These are phyloP conservation scores for Habropoda laboriosa DNA, from an alignment of 1,140 invertebrate species.

Conservation along the genomic window DNA sequence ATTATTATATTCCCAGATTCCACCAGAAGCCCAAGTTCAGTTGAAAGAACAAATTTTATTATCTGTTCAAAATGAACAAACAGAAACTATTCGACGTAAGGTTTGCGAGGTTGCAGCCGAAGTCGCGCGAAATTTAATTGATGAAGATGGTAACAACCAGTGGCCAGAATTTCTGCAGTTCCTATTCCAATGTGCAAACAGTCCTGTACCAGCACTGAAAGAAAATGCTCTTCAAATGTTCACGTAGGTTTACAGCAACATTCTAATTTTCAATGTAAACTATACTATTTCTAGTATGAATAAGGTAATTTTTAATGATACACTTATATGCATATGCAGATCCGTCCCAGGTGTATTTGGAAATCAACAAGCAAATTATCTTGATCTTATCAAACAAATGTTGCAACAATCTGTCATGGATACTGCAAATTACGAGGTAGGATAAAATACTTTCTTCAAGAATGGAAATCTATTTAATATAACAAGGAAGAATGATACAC, in stretches of 20 bases:
- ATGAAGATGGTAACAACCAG: slow-evolving; percentile 97
- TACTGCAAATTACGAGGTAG: slow-evolving; percentile 85
- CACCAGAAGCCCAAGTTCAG: slow-evolving; percentile 90
- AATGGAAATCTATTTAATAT: not conserved
- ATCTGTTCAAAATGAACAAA: slow-evolving; percentile 91
- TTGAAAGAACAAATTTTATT: slow-evolving; percentile 93
- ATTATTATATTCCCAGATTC: slow-evolving; percentile 83
- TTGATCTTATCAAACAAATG: slow-evolving; percentile 98
- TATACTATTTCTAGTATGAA: not conserved
- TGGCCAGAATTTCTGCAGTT: slow-evolving; percentile 99
- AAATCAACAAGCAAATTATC: slow-evolving; percentile 95
- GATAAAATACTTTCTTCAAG: slow-evolving; percentile 23
- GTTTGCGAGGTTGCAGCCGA: slow-evolving; percentile 97
- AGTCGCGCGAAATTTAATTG: slow-evolving; percentile 96
- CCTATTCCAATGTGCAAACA: slow-evolving; percentile 96
- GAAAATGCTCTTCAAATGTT: slow-evolving; percentile 97
- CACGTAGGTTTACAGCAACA: slow-evolving; percentile 88
- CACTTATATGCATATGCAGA: slow-evolving; percentile 78
- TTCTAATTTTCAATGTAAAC: not conserved
- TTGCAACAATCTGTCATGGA: slow-evolving; percentile 90
- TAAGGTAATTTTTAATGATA: not conserved
- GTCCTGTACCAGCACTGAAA: slow-evolving; percentile 90
- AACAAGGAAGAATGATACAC: slow-evolving; percentile 76
- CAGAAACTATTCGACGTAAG: slow-evolving; percentile 91
- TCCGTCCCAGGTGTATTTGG: slow-evolving; percentile 98